A percentile compares a stretch with the other conserved stretches of the same genome.
Evolutionary conservation across 2,797 vertebrate genomes (phyloP).

Genomic region (Heteromormyrus szaboi): DNA sequence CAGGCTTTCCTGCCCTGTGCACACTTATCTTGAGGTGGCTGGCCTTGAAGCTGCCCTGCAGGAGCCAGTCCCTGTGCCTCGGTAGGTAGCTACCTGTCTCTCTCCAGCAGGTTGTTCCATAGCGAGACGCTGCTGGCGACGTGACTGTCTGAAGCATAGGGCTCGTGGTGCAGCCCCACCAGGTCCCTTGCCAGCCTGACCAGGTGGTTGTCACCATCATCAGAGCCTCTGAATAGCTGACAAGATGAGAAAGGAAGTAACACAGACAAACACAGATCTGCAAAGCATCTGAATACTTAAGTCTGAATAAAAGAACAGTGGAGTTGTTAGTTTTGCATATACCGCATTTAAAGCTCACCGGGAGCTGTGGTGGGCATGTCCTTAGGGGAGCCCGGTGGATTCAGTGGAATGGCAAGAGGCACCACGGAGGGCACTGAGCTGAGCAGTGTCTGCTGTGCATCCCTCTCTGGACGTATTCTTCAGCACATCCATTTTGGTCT

Average conservation of each 20-base stretch:
- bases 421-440: too few species aligned
- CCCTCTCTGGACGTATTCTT: too few species aligned
- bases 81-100: background rate
- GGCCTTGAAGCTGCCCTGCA: background rate
- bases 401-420: too few species aligned
- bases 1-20: background rate
- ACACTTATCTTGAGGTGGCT: background rate
- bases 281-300: background rate
- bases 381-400: too few species aligned
- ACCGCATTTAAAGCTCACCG: background rate
- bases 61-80: background rate
- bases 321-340: too few species aligned
- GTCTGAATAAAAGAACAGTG: too few species aligned
- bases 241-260: background rate
- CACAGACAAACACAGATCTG: background rate
- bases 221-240: background rate
- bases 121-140: background rate
- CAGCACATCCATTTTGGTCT: too few species aligned
- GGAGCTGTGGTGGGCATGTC: too few species aligned
- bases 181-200: background rate
- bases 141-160: background rate
- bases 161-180: background rate
- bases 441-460: too few species aligned
- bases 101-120: background rate
- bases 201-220: background rate